These are phyloP conservation scores for Pollimyrus isidori DNA, from an alignment of 2,113 vertebrate genomes.

Conservation along the genomic window DNA sequence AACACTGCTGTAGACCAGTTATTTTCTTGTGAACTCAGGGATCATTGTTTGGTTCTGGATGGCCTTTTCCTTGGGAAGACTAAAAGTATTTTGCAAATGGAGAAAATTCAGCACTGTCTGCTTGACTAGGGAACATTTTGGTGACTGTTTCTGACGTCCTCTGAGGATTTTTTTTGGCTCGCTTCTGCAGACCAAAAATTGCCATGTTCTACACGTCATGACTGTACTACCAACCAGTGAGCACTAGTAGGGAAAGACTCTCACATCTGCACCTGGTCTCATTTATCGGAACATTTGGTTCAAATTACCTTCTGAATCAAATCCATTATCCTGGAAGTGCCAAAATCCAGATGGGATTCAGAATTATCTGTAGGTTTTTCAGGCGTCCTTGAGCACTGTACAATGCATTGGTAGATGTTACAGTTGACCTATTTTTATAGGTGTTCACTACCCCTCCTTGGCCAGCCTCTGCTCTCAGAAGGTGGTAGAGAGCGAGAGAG, in stretches of 20 bases:
- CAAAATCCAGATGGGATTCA: background rate
- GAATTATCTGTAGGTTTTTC: background rate
- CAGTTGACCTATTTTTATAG: constrained; percentile 35
- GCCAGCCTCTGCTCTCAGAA: constrained; percentile 79
- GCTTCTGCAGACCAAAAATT: background rate
- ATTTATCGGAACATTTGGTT: background rate
- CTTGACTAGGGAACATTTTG: background rate
- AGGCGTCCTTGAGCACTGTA: background rate
- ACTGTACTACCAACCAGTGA: background rate
- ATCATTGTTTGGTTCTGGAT: background rate
- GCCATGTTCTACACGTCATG: background rate
- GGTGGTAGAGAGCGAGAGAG: constrained; percentile 77
- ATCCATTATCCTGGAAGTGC: background rate
- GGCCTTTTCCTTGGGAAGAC: background rate
- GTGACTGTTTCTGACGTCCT: background rate
- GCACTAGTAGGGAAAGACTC: background rate
- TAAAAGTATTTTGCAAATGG: background rate
- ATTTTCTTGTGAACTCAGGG: background rate
- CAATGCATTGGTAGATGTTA: background rate
- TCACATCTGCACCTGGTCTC: background rate
- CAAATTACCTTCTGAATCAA: background rate
- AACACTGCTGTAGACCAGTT: background rate
- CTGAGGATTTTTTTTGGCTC: background rate
- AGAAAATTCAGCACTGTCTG: background rate
- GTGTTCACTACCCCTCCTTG: constrained; percentile 68